These are phyloP conservation scores for Turritopsis rubra DNA, from an alignment of 30 jellyfish, hydroid and myxozoan genomes.

Conservation along the genomic window DNA sequence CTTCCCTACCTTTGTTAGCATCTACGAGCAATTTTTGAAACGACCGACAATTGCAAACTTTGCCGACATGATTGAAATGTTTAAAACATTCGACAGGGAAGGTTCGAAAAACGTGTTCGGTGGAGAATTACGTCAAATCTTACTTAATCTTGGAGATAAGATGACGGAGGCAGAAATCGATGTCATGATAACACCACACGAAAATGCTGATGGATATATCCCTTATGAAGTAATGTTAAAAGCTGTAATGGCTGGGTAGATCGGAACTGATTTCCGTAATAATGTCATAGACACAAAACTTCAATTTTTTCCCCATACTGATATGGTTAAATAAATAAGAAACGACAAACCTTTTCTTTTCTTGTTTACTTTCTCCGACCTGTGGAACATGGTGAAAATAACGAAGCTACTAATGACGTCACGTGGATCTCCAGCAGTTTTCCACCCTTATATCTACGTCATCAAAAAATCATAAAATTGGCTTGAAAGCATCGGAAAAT, in stretches of 20 bases:
- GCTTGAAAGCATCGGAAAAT: no score
- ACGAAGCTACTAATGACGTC: no score
- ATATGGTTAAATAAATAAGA: not conserved
- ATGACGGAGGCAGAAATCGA: conserved; percentile 76
- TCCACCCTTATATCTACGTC: no score
- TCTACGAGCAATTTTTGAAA: conserved; percentile 51
- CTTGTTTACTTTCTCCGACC: not conserved
- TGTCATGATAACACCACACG: conserved; percentile 50
- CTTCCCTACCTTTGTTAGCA: conserved; percentile 59
- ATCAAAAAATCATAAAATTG: no score
- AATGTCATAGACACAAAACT: not conserved
- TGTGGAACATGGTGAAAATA: no score
- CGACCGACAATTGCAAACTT: conserved; percentile 51
- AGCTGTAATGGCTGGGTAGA: conserved; percentile 65
- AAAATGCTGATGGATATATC: conserved; percentile 64
- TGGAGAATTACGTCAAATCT: conserved; percentile 72
- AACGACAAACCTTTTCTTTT: no score
- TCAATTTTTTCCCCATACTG: not conserved
- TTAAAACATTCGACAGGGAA: conserved; percentile 75
- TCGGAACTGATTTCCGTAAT: not conserved
- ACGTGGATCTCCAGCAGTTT: no score
- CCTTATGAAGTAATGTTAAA: conserved; percentile 64
- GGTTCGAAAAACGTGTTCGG: conserved; percentile 66
- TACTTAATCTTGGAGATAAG: conserved; percentile 67
- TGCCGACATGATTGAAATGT: conserved; percentile 71